These are phyloP conservation scores for Gambusia holbrooki DNA, from an alignment of 2,113 vertebrate species.

Conservation along the genomic window DNA sequence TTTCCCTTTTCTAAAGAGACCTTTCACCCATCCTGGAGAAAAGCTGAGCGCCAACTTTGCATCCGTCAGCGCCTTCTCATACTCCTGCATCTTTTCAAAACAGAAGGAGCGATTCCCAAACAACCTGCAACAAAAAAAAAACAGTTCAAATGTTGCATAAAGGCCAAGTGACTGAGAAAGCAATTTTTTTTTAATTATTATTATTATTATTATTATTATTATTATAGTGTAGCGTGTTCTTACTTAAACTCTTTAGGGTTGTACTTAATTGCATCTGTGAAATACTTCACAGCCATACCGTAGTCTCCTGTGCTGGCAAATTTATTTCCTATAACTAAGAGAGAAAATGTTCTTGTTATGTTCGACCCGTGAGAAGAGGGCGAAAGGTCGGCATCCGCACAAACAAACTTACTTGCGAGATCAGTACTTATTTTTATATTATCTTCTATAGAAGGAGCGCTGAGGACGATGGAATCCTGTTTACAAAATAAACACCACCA, in stretches of 20 bases:
- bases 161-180: neutral
- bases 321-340: conserved; percentile 75
- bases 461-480: conserved; percentile 23
- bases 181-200: no score
- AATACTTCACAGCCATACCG: conserved; percentile 74
- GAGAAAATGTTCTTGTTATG: neutral
- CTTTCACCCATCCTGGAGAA: conserved; percentile 81
- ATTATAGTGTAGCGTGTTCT: neutral
- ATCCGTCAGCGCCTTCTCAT: conserved; percentile 76
- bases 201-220: no score
- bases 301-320: conserved; percentile 75
- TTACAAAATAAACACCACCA: neutral
- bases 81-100: conserved; percentile 80
- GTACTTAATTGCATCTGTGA: conserved; percentile 81
- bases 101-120: conserved; percentile 88
- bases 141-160: neutral
- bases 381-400: neutral
- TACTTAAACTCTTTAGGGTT: conserved; percentile 85
- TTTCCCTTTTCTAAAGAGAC: conserved; percentile 83
- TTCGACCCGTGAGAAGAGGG: no score
- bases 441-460: conserved; percentile 36
- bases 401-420: conserved; percentile 58
- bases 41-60: conserved; percentile 77
- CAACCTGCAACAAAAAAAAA: conserved; percentile 66
- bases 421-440: conserved; percentile 66